Evolutionary conservation across 2,797 vertebrate genomes (phyloP).

Genomic region (Tokudaia muenninki): DNA sequence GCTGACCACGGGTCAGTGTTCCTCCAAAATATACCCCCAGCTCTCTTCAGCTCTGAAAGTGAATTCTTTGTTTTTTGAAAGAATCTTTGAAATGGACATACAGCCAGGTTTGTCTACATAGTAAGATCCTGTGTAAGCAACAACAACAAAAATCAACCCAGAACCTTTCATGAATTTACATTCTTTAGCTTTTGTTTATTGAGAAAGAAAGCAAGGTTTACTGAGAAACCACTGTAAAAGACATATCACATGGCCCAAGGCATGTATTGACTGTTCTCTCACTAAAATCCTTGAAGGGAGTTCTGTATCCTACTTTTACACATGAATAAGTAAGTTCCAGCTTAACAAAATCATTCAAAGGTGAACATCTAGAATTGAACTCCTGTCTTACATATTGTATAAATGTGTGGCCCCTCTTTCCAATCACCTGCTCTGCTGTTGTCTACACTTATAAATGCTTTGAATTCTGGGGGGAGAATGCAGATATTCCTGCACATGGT

Average conservation of each 20-base stretch:
- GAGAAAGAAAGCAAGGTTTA: neutral
- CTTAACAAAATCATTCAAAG: neutral
- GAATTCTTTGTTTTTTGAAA: slow-evolving; percentile 11
- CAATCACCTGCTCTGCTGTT: neutral
- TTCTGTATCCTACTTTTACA: neutral
- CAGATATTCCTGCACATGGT: neutral
- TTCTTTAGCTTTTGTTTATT: slow-evolving; percentile 18
- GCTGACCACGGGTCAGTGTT: neutral
- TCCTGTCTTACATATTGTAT: neutral
- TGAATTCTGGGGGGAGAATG: neutral
- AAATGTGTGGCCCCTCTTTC: neutral
- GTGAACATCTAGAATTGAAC: neutral
- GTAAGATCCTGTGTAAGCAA: neutral
- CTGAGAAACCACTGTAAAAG: neutral
- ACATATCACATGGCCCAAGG: neutral
- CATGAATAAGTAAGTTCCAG: neutral
- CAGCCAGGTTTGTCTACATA: neutral
- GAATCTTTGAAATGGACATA: neutral
- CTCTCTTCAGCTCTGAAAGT: neutral
- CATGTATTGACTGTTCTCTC: neutral
- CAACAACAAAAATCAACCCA: neutral
- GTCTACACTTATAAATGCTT: neutral
- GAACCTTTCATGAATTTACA: neutral
- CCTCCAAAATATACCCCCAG: neutral
- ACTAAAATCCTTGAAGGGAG: neutral